Base-by-base conservation (phyloP, 2,888 invertebrate species). In the Barypeithes pellucidus region DNA sequence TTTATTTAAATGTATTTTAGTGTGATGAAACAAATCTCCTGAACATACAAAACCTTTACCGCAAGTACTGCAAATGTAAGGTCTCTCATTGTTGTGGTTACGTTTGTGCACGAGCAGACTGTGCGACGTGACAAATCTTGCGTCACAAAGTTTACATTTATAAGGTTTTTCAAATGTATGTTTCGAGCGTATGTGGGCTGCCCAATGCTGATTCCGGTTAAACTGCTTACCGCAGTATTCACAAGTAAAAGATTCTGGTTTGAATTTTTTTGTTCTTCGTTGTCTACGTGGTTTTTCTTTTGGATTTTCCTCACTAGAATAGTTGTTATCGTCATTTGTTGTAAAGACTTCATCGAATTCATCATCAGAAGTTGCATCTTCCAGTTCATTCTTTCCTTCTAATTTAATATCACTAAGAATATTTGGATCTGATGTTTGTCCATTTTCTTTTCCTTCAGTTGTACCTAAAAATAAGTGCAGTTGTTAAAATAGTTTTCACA, bases 1-100 rank as follows among this genome's bases (percentile, higher is more conserved):
- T 75, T 80, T 80, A 52, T 82, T 80, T 45, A 79, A 60, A 65
- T 82, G 82, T 4, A 81, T 82, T 74, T 82, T 81, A 52, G 78
- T 78, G 66, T 82, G 82, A 41, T 81, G 81, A 54, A 79, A 78
- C 29, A 81, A 69, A 73, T 81, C 80, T 5, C 80, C 80, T 0
- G 80, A 80, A 62, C 79, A 79, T 3, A 79, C 80, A 71, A 80
- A 86, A 50, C 76, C 85, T 80, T 89, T 89, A 0, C 81, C 81
- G 59, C 81, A 81, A 33, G 76, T 77, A 8, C 78, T 78, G 59
- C 80, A 81, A 45, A 81, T 75, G 61, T 80, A 81, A 0, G 80
- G 80, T 62, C 78, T 78, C 65, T 81, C 81, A 57, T 80, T 79
- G 43, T 78, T 81, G 57, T 81, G 81, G 20, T 80, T 79, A 59